Conservation (phyloP, 2,888 invertebrate genomes). For the Hydropsyche betteni region DNA sequence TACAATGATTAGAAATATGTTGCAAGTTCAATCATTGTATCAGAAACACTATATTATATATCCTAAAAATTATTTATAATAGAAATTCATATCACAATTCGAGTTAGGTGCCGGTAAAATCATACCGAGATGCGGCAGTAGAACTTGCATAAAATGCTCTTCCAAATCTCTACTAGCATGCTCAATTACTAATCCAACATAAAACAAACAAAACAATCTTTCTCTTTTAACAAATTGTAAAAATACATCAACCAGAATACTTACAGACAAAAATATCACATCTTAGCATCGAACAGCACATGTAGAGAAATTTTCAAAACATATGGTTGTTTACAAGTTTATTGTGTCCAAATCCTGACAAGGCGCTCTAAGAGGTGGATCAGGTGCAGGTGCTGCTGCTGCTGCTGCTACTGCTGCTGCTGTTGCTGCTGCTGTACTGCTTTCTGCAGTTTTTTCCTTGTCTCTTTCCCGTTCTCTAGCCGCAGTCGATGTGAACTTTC, state of each 20-base stretch:
- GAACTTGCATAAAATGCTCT: conserved; percentile 29
- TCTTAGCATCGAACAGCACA: neutral
- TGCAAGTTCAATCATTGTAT: conserved; percentile 9
- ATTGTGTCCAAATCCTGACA: conserved; percentile 79
- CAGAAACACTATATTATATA: conserved; percentile 10
- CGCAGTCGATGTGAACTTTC: conserved; percentile 60
- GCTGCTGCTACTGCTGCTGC: conserved; percentile 18
- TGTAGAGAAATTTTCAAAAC: neutral
- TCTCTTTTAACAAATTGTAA: neutral
- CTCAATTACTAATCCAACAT: neutral
- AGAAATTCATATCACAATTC: conserved; percentile 61
- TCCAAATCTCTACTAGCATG: conserved; percentile 52
- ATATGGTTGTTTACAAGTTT: conserved; percentile 65
- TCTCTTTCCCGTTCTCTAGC: conserved; percentile 59
- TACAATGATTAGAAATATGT: conserved; percentile 1
- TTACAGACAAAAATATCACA: conserved; percentile 20
- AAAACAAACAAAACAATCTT: conserved; percentile 21
- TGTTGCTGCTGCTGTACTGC: conserved; percentile 45
- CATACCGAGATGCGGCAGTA: conserved; percentile 38
- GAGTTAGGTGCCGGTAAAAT: conserved; percentile 59
- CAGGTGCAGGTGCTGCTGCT: conserved; percentile 51
- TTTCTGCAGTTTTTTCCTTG: conserved; percentile 52
- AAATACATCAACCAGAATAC: conserved; percentile 3
- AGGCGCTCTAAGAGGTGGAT: conserved; percentile 68
- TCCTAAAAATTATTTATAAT: conserved; percentile 35